Percentiles rank a stretch among this genome's conserved stretches.
Evolutionary conservation across 2,113 vertebrate genomes (phyloP).

Genomic region (Grallaria varia): DNA sequence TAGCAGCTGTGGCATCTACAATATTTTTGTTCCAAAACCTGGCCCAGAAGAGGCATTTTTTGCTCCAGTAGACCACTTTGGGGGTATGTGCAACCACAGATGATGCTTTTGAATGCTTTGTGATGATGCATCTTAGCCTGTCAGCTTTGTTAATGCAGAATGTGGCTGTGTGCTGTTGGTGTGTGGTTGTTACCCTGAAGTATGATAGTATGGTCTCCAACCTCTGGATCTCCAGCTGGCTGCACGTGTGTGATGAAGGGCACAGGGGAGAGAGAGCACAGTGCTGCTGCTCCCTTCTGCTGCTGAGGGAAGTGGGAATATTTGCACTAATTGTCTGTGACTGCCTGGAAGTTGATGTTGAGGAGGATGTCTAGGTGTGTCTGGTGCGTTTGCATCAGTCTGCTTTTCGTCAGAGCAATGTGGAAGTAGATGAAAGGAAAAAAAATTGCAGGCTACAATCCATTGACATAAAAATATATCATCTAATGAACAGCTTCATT

Average conservation of each 20-base stretch:
- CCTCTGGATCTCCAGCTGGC: not conserved
- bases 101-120: not conserved
- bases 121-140: not conserved
- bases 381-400: not conserved
- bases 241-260: fast-evolving
- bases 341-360: not conserved
- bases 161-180: fast-evolving
- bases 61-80: not conserved
- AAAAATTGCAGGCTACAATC: not conserved
- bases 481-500: not conserved
- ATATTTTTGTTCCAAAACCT: not conserved
- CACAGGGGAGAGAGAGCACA: fast-evolving
- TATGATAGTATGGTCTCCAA: not conserved
- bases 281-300: not conserved
- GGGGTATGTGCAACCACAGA: not conserved
- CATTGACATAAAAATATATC: not conserved
- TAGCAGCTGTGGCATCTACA: not conserved
- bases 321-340: not conserved
- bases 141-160: fast-evolving
- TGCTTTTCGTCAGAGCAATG: not conserved
- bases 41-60: not conserved
- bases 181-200: not conserved
- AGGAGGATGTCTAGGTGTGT: not conserved
- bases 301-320: not conserved
- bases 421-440: not conserved